phyloP scores from a whole-genome alignment of 2,888 invertebrate species.

The Melanotus villosus region DNA sequence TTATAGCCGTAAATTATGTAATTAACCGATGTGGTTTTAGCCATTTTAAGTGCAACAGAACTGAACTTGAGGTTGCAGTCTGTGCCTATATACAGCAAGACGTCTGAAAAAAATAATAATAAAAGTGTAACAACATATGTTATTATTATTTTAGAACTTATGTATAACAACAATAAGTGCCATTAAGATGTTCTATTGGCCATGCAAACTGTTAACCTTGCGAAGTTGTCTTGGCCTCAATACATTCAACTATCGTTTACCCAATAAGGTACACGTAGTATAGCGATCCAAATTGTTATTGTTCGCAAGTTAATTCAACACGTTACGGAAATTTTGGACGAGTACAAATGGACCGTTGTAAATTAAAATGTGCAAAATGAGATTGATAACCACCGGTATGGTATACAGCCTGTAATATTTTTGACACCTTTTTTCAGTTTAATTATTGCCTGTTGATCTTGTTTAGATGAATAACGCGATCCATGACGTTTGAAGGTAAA shows the following conservation, averaged over 20 bases:
- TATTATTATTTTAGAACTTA: conserved; percentile 24
- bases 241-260: conserved; percentile 58
- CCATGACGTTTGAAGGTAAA: conserved; percentile 18
- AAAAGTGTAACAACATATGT: conserved; percentile 34
- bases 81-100: conserved; percentile 1
- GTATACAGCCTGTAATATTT: conserved; percentile 6
- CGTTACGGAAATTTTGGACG: neutral
- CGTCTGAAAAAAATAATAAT: neutral
- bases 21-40: neutral
- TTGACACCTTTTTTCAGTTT: conserved; percentile 27
- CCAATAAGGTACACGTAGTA: conserved; percentile 55
- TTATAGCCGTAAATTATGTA: neutral
- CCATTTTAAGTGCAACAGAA: neutral
- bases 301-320: conserved; percentile 6
- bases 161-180: conserved; percentile 19
- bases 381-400: conserved; percentile 8
- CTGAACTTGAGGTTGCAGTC: neutral
- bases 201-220: conserved; percentile 59
- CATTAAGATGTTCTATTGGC: conserved; percentile 52
- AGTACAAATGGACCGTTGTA: neutral
- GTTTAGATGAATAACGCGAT: conserved; percentile 10
- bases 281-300: conserved; percentile 26
- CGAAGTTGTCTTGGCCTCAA: conserved; percentile 64
- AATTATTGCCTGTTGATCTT: conserved; percentile 21
- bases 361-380: conserved; percentile 9